Conservation (phyloP, 2,113 vertebrate species). For the Pristiophorus japonicus region DNA sequence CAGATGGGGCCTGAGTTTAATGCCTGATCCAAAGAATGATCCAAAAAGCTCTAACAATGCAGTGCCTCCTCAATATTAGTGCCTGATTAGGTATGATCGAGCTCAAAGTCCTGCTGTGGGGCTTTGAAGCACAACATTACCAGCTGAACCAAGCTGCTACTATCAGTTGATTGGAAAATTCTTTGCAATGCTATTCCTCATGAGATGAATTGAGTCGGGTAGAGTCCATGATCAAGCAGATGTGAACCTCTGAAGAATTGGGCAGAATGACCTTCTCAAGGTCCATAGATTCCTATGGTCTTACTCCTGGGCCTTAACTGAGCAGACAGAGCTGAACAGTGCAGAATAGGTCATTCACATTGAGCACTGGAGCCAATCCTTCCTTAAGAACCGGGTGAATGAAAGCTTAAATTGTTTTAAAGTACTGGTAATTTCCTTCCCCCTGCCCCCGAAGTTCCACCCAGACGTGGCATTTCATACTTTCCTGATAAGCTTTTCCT, state of each 20-base stretch:
- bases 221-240: neutral
- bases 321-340: neutral
- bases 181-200: neutral
- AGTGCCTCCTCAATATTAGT: neutral
- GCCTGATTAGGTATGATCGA: neutral
- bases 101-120: neutral
- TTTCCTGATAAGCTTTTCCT: slow-evolving; percentile 14
- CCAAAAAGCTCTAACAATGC: neutral
- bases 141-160: neutral
- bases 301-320: neutral
- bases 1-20: neutral
- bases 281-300: neutral
- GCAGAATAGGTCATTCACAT: neutral
- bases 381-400: neutral
- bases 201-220: neutral
- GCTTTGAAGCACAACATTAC: neutral
- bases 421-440: neutral
- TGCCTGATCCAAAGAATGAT: neutral
- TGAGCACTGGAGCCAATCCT: neutral
- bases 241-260: neutral
- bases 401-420: slow-evolving; percentile 7
- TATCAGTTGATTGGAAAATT: neutral
- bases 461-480: neutral
- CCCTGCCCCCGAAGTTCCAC: neutral
- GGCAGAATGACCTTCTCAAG: neutral